Evolutionary conservation across 2,888 invertebrate genomes (phyloP).

Genomic region (Acrobasis suavella): DNA sequence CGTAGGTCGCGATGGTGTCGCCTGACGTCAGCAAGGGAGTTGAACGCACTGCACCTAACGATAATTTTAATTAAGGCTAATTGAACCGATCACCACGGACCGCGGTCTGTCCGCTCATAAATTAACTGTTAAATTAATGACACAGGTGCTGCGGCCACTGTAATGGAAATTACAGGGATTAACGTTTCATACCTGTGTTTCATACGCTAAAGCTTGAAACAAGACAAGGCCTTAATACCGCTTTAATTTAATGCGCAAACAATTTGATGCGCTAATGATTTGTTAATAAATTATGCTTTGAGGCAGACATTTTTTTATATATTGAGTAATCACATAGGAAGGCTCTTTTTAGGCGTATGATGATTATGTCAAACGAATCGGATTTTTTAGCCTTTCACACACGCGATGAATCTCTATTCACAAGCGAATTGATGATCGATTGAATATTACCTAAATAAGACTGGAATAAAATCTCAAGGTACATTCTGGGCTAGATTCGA

Average conservation of each 20-base stretch:
- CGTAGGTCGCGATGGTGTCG: constrained; percentile 42
- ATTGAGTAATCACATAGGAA: too few species aligned
- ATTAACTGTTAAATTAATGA: constrained; percentile 15
- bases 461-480: too few species aligned
- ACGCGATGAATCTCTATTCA: too few species aligned
- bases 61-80: constrained; percentile 56
- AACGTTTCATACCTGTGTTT: constrained; percentile 2
- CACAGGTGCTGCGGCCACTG: constrained; percentile 1
- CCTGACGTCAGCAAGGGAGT: constrained; percentile 43
- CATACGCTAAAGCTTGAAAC: not conserved
- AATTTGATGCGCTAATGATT: constrained; percentile 1
- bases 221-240: not conserved
- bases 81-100: constrained; percentile 44
- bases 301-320: not conserved
- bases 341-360: too few species aligned
- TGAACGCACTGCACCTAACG: constrained; percentile 44
- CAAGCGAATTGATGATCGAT: too few species aligned
- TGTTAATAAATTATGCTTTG: constrained; percentile 1
- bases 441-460: too few species aligned
- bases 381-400: too few species aligned
- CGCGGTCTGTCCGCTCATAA: constrained; percentile 3
- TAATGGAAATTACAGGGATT: constrained; percentile 9
- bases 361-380: too few species aligned
- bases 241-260: not conserved
- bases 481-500: too few species aligned